Evolutionary conservation across 2,113 vertebrate species (phyloP), one percentile per base, ranked within the genome.

Genomic region (Asarcornis scutulata): DNA sequence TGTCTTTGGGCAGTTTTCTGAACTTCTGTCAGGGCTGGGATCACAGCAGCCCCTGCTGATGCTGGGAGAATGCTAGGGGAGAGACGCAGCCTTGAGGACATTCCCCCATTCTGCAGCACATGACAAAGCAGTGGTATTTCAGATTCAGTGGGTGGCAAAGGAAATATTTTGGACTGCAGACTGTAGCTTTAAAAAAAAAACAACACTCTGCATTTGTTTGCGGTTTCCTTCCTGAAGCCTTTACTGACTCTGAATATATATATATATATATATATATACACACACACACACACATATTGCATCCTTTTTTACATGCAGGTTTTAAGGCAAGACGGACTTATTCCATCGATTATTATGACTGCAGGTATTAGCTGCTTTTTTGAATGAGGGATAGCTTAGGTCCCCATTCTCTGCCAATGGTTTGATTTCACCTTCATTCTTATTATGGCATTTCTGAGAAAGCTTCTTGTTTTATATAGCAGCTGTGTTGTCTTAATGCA

Each of bases 131-230:
- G n/a, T 3, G 3, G 4, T 38, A 11, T 14, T 46, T 62, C 22
- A 16, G 11, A 2, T 80, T 36, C 67, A 55, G 80, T 63, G 68
- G 92, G 88, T 88, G 72, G 40, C 44, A 71, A 0, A 0, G 76
- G 55, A 86, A 91, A 32, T 83, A 74, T 80, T 95, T 91, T 83
- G 88, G 46, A 86, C 83, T 25, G 13, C 60, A 86, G 59, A 87
- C 80, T 81, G 63, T 71, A 69, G 91, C 95, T 95, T 90, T 81
- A 80, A 83, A 86, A 83, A 69, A 80, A 79, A 86, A 76, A 66
- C 58, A 76, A 26, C 40, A 48, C 83, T 83, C 38, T 50, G 63
- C 7, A 60, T 68, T 77, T 88, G 50, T 64, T 89, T 34, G 88
- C 86, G 83, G 64, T 91, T 96, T 92, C 58, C 75, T 83, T 71